Evolutionary conservation across 2,113 vertebrate genomes (phyloP), one percentile per base, ranked within the genome.

Genomic region (Seriola aureovittata): DNA sequence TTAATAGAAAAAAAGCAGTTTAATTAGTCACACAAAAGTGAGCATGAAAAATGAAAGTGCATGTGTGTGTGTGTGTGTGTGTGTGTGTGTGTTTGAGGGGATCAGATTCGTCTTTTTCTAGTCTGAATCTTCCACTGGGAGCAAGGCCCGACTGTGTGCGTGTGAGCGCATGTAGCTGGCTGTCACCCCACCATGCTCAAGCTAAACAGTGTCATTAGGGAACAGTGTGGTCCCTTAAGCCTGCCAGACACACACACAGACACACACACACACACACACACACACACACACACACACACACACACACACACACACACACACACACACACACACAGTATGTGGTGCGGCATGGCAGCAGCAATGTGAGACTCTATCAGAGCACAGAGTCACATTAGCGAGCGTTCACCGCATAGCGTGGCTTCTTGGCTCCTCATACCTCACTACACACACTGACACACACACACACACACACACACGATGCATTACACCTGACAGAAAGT

Each of bases 151-250:
- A 10, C 16, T 13, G 54, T 70, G 48, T 38, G 32, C 63, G 13
- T 69, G 78, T 48, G 38, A 32, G 55, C 55, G 72, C 73, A 63
- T 78, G 66, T 75, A 25, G 29, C 78, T 38, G 78, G 52, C 70
- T 82, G 81, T 85, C 75, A 69, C 66, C 68, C 54, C 68, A 77
- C 71, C 44, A 69, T 65, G 75, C 59, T 55, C 21, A 71, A 78
- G 78, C 76, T 90, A 82, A 90, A 90, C 81, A 80, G 81, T 68
- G 77, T 83, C 87, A 81, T 87, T 90, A 87, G 79, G 52, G 64
- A 92, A 84, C 88, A 85, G 80, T 88, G 82, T 89, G 86, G 81
- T 83, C 81, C 78, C 81, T 71, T 36, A 50, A 71, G 76, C 76
- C 81, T 88, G 85, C 84, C 86, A 85, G 75, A 73, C 65, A 42